Base-by-base conservation (phyloP, 1,140 invertebrate genomes). In the Zaprionus taronus region DNA sequence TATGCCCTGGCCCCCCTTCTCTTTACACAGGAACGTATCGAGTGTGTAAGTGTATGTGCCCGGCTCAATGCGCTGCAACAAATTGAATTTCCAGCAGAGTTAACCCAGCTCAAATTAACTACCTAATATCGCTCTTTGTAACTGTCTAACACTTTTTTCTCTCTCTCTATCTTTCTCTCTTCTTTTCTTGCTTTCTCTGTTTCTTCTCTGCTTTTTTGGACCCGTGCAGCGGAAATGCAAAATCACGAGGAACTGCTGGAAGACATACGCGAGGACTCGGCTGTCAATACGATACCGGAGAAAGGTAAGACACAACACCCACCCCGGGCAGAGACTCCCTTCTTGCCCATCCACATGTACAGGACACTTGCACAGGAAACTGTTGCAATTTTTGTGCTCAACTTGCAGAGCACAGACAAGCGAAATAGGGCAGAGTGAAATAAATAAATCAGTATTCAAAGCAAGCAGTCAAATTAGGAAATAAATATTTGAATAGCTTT, bases 161-260 rank as follows among this genome's bases (percentile, higher is more conserved):
- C n/a, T 57, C 31, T 24, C 31, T 53, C 41, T 34, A 7, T 62
- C 14, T 47, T n/a, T 51, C 63, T 11, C 12, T 64, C 20, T 38
- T 34, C 28, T 22, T 55, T 20, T 60, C 36, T 34, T 47, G 38
- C n/a, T 47, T 47, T 57, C 31, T 44, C 4, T 49, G 12, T 64
- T 61, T 67, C 53, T 60, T 80, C 71, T 64, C 44, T 53, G 26
- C 17, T 28, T 47, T 58, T 49, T 38, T n/a, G 41, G 41, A 47
- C 41, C 7, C 7, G 61, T 55, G 53, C 75, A 36, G 86, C 78
- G 79, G 91, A 92, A 81, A 92, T 92, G 91, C 83, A 92, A 91
- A 92, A 91, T 83, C 87, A 92, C 57, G 91, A 92, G 60, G 91
- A 92, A 72, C 71, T 91, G 66, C 90, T 92, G 28, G 91, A 92